Evolutionary conservation across 2,888 invertebrate species (phyloP).

Genomic region (Autographa gamma): DNA sequence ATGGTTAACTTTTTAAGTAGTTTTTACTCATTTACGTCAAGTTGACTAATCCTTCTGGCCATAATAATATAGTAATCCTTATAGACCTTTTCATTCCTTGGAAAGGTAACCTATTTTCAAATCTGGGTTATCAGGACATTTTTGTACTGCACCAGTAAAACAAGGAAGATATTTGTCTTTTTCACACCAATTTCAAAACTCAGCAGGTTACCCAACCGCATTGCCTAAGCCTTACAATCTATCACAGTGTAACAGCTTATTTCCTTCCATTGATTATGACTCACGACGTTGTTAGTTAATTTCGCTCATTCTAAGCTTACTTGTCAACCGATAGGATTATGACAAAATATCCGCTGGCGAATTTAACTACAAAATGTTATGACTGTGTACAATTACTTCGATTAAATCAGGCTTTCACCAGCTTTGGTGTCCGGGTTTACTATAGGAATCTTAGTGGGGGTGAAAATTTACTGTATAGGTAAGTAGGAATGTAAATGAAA

Average conservation of each 20-base stretch:
- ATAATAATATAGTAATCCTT: too few species aligned
- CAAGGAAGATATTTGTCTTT: not conserved
- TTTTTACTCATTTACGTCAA: too few species aligned
- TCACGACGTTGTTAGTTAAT: slow-evolving; percentile 16
- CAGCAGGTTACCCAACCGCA: slow-evolving; percentile 10
- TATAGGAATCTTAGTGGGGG: too few species aligned
- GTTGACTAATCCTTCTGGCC: too few species aligned
- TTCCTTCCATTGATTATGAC: slow-evolving; percentile 43
- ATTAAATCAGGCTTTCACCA: not conserved
- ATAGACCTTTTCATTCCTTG: too few species aligned
- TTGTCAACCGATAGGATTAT: not conserved
- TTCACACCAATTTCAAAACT: not conserved
- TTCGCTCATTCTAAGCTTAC: not conserved
- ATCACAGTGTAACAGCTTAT: slow-evolving; percentile 40
- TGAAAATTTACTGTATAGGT: too few species aligned
- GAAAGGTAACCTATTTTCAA: too few species aligned
- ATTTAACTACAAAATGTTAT: not conserved
- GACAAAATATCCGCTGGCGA: not conserved
- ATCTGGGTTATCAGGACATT: too few species aligned
- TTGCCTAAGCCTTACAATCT: slow-evolving; percentile 29
- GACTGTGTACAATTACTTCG: not conserved
- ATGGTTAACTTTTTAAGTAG: too few species aligned
- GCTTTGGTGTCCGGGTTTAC: not conserved
- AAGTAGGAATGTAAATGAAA: not conserved
- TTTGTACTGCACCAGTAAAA: too few species aligned